These are phyloP conservation scores for Eumeta japonica DNA, from an alignment of 1,140 invertebrate genomes.

Conservation along the genomic window DNA sequence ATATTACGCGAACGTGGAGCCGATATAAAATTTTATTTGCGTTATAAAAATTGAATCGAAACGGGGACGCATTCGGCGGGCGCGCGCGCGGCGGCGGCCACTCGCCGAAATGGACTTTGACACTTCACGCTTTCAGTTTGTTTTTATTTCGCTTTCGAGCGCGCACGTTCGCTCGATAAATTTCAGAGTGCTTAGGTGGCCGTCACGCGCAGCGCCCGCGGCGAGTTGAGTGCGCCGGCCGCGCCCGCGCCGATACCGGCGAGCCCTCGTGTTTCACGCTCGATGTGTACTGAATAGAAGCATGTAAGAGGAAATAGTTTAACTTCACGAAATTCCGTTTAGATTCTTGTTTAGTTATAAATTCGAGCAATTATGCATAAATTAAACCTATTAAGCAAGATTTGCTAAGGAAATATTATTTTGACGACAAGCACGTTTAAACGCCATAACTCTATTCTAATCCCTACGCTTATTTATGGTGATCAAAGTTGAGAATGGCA, in stretches of 20 bases:
- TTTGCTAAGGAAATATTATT: no score
- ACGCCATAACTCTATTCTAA: no score
- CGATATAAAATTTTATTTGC: constrained; percentile 3
- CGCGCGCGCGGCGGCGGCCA: background rate
- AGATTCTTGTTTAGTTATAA: no score
- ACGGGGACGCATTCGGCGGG: background rate
- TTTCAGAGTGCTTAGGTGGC: constrained; percentile 41
- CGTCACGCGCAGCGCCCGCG: constrained; percentile 38
- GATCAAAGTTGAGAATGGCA: no score
- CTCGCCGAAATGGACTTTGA: constrained; percentile 32
- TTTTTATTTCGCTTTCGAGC: constrained; percentile 41
- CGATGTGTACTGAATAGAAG: no score
- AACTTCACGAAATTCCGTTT: no score
- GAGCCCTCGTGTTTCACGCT: constrained; percentile 17
- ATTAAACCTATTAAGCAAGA: no score
- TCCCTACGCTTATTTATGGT: no score
- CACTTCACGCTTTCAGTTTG: constrained; percentile 25
- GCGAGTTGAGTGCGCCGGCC: constrained; percentile 20
- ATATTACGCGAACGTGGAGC: background rate
- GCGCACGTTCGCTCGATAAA: constrained; percentile 44
- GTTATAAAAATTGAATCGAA: constrained; percentile 4
- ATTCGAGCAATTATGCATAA: no score
- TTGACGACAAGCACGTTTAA: no score
- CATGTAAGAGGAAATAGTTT: background rate
- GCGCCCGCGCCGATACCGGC: background rate